Evolutionary conservation across 2,888 invertebrate species (phyloP), one percentile per base, ranked within the genome.

Genomic region (Myathropa florea): DNA sequence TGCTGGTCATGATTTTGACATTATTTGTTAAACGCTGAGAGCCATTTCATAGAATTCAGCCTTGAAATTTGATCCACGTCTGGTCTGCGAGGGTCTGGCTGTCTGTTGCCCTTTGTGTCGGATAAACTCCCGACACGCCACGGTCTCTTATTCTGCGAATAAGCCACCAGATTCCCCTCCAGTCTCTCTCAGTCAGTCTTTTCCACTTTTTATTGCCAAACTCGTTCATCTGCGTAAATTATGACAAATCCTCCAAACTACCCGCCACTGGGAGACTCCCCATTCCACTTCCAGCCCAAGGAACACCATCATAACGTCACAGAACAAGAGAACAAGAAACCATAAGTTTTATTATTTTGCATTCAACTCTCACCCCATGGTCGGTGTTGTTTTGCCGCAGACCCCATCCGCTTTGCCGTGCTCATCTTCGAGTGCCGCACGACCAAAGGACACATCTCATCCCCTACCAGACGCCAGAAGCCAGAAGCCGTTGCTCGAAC

Each of bases 321-420:
- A 18, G 18, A 21, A 28, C 24, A 46, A 65, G 12, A 68, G 67
- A 68, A 82, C 46, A 73, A 73, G 57, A 60, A 77, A 67, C 83
- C 86, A 86, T 79, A 83, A 79, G 83, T 86, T 83, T 86, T 79
- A 83, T 83, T 70, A 75, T 78, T 68, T 78, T 86, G 73, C 85
- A 82, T 86, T 78, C 78, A 78, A 73, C 78, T 57, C 39, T 55
- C 53, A 10, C 14, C 3, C 55, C 59, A 30, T 6, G 6, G 30
- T 7, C 10, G 10, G 30, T 33, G 30, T 33, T 33, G 33, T 33
- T 33, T 33, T 2, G 33, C 33, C 33, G 12, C 12, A 33, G 12
- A 33, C 12, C 33, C 33, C 33, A 33, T 12, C 33, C 33, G 33
- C 12, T 33, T 33, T 10, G n/a, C n/a, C n/a, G n/a, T n/a, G n/a